Conservation (phyloP, 2,113 vertebrate species). For the Eptesicus fuscus region DNA sequence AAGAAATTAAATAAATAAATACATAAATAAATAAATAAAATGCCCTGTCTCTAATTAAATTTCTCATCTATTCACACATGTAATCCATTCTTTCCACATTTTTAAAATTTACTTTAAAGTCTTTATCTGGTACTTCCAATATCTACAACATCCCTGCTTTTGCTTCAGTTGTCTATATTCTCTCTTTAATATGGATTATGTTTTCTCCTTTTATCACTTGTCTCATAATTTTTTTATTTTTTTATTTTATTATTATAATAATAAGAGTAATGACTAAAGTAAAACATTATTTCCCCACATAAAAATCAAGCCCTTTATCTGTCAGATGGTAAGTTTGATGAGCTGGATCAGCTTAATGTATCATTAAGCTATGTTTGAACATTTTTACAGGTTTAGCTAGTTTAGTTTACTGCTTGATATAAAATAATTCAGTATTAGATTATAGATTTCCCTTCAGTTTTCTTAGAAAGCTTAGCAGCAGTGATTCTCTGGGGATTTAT, state of each 20-base stretch:
- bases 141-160: neutral
- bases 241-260: too few species aligned
- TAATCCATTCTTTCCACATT: neutral
- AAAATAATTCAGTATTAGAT: neutral
- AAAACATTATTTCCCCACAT: neutral
- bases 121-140: neutral
- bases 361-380: neutral
- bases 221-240: neutral
- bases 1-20: too few species aligned
- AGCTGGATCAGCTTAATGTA: neutral
- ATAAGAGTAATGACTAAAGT: neutral
- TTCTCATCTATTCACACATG: neutral
- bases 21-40: neutral
- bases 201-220: neutral
- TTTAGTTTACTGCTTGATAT: neutral
- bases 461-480: neutral
- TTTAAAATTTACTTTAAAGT: neutral
- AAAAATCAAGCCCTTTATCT: neutral
- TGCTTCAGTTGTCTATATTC: neutral
- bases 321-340: neutral
- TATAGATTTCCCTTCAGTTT: neutral
- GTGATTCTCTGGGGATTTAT: neutral
- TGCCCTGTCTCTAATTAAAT: neutral
- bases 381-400: neutral
- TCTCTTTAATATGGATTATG: neutral